Percentiles rank a stretch among this genome's conserved stretches.
These are phyloP conservation scores for Napeogenes sylphis DNA, from an alignment of 2,888 invertebrate species.

Conservation along the genomic window DNA sequence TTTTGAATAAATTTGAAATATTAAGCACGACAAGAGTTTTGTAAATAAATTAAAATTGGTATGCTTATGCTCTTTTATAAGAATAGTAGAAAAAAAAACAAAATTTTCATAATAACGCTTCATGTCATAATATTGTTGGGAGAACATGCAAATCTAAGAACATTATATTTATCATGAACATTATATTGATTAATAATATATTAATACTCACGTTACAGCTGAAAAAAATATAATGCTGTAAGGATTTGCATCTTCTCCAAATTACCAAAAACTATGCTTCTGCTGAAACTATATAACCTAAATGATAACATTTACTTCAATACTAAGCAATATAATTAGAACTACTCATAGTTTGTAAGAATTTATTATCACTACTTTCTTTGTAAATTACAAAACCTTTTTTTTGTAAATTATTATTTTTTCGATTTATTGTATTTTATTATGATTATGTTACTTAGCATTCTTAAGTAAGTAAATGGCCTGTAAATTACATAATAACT, in stretches of 20 bases:
- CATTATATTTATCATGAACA: neutral
- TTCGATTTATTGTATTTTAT: conserved; percentile 12
- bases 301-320: conserved; percentile 42
- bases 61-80: conserved; percentile 62
- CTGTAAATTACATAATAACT: conserved; percentile 66
- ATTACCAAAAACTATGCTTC: conserved; percentile 28
- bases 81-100: conserved; percentile 54
- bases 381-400: conserved; percentile 20
- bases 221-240: conserved; percentile 5
- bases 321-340: conserved; percentile 65
- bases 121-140: conserved; percentile 20
- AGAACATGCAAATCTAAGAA: conserved; percentile 34
- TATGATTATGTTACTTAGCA: conserved; percentile 22
- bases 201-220: neutral
- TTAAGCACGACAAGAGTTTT: conserved; percentile 60
- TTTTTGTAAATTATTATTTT: conserved; percentile 12
- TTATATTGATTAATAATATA: no score
- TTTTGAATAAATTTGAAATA: conserved; percentile 25
- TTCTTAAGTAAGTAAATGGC: conserved; percentile 51
- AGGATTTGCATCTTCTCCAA: conserved; percentile 28
- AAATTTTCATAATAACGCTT: conserved; percentile 51
- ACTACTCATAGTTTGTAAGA: conserved; percentile 46
- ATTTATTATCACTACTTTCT: conserved; percentile 43
- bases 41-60: conserved; percentile 76
- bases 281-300: conserved; percentile 40